Evolutionary conservation across 1,140 invertebrate genomes (phyloP).

Genomic region (Brachionus asplanchnoidis): DNA sequence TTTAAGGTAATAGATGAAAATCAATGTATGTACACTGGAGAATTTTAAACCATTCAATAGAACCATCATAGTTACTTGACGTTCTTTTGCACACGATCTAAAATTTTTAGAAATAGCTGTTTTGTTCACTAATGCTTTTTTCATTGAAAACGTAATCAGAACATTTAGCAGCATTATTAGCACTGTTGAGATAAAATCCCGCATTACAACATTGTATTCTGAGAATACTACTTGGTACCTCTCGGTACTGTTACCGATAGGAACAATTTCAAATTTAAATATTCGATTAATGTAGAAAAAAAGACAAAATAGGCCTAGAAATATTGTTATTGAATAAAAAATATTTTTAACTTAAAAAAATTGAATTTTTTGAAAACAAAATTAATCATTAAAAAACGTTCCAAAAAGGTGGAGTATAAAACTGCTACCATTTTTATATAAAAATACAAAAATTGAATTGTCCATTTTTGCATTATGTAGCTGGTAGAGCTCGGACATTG

Average conservation of each 20-base stretch:
- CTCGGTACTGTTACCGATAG: not conserved
- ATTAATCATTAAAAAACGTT: not conserved
- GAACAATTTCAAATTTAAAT: not conserved
- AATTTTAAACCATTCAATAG: not conserved
- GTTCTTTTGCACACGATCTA: not conserved
- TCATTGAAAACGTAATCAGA: not conserved
- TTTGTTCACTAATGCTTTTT: not conserved
- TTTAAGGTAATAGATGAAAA: not conserved
- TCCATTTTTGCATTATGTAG: conserved; percentile 15
- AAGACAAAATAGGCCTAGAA: not conserved
- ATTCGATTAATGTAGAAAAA: not conserved
- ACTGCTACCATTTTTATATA: not conserved
- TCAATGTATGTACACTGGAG: not conserved
- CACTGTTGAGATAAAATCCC: not conserved
- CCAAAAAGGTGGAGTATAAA: not conserved
- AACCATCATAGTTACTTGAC: not conserved
- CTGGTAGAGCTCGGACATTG: not conserved
- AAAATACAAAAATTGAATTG: not conserved
- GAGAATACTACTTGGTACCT: not conserved
- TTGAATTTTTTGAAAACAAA: not conserved
- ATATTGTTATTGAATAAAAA: not conserved
- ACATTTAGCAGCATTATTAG: not conserved
- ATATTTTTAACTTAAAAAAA: not conserved
- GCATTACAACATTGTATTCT: not conserved
- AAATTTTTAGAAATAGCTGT: not conserved